Percentiles rank a stretch among this genome's conserved stretches.
Conservation (phyloP, 1,140 invertebrate species). For the Platorchestia sp. region DNA sequence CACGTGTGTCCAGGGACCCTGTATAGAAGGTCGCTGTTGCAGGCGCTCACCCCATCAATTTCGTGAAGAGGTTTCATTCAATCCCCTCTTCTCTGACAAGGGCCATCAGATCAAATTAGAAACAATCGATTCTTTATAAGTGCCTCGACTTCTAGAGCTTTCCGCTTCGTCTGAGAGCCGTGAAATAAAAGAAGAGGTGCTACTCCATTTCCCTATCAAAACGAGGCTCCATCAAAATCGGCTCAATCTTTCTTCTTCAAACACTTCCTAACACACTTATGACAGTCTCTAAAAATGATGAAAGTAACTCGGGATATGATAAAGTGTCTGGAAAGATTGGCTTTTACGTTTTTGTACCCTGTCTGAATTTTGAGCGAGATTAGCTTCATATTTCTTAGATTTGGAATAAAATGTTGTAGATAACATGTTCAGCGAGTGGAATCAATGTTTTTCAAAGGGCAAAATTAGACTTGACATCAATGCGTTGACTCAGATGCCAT, state of each 20-base stretch:
- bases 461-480: too few relatives aligned
- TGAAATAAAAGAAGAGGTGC: neutral
- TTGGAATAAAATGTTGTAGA: neutral
- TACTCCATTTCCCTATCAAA: neutral
- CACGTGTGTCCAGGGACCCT: neutral
- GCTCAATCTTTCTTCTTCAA: neutral
- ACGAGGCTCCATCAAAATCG: neutral
- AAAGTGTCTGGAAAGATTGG: neutral
- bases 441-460: too few relatives aligned
- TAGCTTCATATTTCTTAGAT: neutral
- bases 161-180: neutral
- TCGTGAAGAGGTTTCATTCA: neutral
- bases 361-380: neutral
- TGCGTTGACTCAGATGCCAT: too few relatives aligned
- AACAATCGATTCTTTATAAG: neutral
- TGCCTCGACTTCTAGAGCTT: neutral
- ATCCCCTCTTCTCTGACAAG: neutral
- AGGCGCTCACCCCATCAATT: neutral
- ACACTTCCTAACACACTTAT: neutral
- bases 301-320: neutral
- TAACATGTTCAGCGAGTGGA: neutral
- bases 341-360: neutral
- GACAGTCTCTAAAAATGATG: neutral
- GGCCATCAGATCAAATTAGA: slow-evolving; percentile 1
- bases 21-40: neutral